Evolutionary conservation across 2,888 invertebrate species (phyloP).

Genomic region (Chrysolina haemoptera): DNA sequence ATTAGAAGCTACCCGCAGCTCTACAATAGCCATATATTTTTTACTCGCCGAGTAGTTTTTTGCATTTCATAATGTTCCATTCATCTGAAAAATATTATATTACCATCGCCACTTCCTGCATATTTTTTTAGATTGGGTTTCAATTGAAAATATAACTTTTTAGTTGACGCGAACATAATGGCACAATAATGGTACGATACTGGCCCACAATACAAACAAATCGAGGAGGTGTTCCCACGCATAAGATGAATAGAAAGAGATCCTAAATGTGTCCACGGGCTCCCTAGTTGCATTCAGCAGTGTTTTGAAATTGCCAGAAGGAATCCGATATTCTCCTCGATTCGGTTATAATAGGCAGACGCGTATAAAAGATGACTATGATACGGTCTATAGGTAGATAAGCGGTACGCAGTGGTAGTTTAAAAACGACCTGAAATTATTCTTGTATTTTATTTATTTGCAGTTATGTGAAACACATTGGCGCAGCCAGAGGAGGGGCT

Average conservation of each 20-base stretch:
- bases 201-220: conserved; percentile 45
- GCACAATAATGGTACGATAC: conserved; percentile 32
- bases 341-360: conserved; percentile 30
- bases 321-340: conserved; percentile 49
- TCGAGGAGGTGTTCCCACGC: conserved; percentile 53
- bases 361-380: conserved; percentile 20
- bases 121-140: conserved; percentile 31
- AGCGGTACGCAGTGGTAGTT: not conserved
- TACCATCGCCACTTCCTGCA: conserved; percentile 22
- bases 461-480: too few species aligned
- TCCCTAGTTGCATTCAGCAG: conserved; percentile 36
- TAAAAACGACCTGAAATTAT: too few species aligned
- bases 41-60: not conserved
- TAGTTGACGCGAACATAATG: conserved; percentile 50
- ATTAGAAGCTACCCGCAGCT: not conserved
- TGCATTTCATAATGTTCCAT: conserved; percentile 12
- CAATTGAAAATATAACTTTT: conserved; percentile 47
- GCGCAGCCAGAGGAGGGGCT: too few species aligned
- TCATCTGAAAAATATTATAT: conserved; percentile 24
- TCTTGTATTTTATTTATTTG: too few species aligned
- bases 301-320: conserved; percentile 49
- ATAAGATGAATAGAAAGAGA: conserved; percentile 40
- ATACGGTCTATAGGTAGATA: not conserved
- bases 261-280: conserved; percentile 43
- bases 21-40: conserved; percentile 19